Evolutionary conservation across 2,797 vertebrate genomes (phyloP), one percentile per base, ranked within the genome.

Genomic region (Acrossocheilus fasciatus): DNA sequence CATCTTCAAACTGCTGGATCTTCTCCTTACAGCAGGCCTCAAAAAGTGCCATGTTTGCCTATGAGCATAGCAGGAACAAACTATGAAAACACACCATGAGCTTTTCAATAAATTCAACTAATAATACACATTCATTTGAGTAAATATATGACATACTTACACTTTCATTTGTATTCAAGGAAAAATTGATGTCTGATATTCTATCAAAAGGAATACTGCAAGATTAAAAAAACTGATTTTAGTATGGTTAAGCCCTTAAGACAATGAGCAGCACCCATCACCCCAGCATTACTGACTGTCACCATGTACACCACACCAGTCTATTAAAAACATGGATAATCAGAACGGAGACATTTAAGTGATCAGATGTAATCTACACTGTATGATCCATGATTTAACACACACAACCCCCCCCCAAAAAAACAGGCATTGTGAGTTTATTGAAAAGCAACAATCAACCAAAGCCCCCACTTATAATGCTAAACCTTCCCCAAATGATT

Each of bases 121-220:
- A 78, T 45, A 12, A 50, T 57, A 50, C 20, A 54, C 73, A 47
- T 41, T 2, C 7, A 39, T 26, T 26, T 26, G 5, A 15, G 36
- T 12, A 66, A 79, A 76, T 59, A 30, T 20, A 0, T 11, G 47
- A 81, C 82, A 90, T 95, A 99, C 98, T 99, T 96, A 99, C 98
- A 92, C 98, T 99, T 95, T 99, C 98, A 94, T 98, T 99, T 85
- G 98, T 98, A 94, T 98, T 99, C 93, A 99, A 96, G 90, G 98
- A 98, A 94, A 99, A 99, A 95, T 98, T 99, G 96, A 99, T 99
- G 96, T 99, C 98, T 93, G 98, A 98, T 93, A 99, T 98, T 86
- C 98, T 98, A 96, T 99, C 98, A 96, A 99, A 99, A 93, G 98
- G 98, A 96, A 99, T 98, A 96, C 98, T 99, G 96, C 79, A 95